Evolutionary conservation across 2,888 invertebrate species (phyloP).

Genomic region (Lymantria dispar): DNA sequence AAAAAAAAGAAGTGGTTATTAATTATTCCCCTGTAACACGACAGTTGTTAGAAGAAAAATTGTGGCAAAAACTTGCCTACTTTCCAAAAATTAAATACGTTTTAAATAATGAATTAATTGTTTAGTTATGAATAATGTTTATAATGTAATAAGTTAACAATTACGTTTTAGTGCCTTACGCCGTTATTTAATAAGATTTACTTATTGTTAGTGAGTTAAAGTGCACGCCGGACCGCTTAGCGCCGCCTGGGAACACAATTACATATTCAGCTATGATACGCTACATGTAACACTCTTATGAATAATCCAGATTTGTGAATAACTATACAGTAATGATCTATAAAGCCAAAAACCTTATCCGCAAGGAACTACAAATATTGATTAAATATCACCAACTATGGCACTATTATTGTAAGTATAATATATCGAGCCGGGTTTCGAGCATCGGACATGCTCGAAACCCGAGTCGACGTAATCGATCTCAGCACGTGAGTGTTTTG

Average conservation of each 20-base stretch:
- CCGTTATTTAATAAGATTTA: conserved; percentile 50
- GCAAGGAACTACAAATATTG: no score
- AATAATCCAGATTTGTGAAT: not conserved
- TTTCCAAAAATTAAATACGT: no score
- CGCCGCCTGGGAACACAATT: conserved; percentile 80
- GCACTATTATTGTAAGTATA: no score
- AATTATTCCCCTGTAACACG: not conserved
- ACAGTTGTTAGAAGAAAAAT: not conserved
- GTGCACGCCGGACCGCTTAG: conserved; percentile 61
- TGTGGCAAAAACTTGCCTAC: not conserved
- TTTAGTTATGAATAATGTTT: not conserved
- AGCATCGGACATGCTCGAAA: no score
- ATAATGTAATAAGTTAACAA: conserved; percentile 73
- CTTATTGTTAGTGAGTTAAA: conserved; percentile 67
- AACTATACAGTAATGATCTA: not conserved
- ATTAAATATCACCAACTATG: no score
- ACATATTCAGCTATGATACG: conserved; percentile 46
- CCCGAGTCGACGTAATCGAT: no score
- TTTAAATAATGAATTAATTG: not conserved
- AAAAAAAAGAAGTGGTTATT: not conserved
- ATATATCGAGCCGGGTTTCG: no score
- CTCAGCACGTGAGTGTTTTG: no score
- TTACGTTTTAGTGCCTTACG: conserved; percentile 73
- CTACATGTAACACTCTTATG: not conserved
- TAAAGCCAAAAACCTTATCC: no score